Conservation (phyloP, 2,113 vertebrate species). For the Hemiscyllium ocellatum region DNA sequence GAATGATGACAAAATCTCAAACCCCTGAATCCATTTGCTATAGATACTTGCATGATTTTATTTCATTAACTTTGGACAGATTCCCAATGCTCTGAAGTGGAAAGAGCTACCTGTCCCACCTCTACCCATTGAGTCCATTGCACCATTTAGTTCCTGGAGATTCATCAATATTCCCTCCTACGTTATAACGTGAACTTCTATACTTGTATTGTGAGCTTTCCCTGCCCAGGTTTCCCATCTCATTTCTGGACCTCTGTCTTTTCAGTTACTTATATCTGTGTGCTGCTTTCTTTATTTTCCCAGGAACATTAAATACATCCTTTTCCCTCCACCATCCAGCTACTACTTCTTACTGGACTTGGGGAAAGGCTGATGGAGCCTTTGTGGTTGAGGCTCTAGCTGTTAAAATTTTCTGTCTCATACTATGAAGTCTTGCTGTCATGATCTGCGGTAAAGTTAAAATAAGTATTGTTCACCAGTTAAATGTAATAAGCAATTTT, state of each 20-base stretch:
- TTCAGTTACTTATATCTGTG: not conserved
- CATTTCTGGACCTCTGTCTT: not conserved
- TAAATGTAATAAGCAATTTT: not conserved
- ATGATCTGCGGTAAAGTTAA: not conserved
- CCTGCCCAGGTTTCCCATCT: too few relatives aligned
- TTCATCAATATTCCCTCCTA: not conserved
- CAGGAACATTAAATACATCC: not conserved
- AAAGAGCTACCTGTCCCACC: not conserved
- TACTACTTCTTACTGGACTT: not conserved
- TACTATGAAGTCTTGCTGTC: too few relatives aligned
- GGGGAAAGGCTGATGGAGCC: not conserved
- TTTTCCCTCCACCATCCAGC: not conserved
- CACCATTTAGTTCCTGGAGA: not conserved
- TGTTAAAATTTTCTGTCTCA: not conserved
- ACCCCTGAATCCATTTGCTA: too few relatives aligned
- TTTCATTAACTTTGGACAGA: not conserved
- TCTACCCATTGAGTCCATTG: not conserved
- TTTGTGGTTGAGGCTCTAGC: not conserved
- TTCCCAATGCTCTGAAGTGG: not conserved
- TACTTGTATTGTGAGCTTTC: not conserved
- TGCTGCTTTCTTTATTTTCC: not conserved
- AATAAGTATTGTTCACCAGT: not conserved
- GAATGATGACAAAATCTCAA: not conserved
- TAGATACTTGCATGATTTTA: not conserved
- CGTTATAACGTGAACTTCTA: not conserved